Percentiles rank a stretch among this genome's conserved stretches.
Evolutionary conservation across 2,888 invertebrate genomes (phyloP).

Genomic region (Cordilura impudica): DNA sequence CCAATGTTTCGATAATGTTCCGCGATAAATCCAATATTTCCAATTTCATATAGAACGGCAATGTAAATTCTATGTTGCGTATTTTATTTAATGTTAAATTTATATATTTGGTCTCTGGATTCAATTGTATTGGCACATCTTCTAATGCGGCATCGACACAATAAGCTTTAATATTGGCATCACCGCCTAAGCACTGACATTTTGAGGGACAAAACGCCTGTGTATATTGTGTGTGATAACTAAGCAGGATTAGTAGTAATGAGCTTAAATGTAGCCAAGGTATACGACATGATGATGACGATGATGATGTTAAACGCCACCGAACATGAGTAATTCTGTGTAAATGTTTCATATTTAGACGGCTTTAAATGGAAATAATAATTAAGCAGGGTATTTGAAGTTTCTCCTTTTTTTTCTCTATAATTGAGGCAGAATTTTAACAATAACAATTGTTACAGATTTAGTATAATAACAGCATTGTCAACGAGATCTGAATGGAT

Average conservation of each 20-base stretch:
- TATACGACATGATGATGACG: conserved; percentile 30
- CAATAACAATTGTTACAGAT: too few relatives aligned
- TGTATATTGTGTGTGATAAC: conserved; percentile 61
- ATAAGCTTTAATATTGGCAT: conserved; percentile 85
- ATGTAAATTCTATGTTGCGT: conserved; percentile 86
- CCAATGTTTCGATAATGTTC: conserved; percentile 89
- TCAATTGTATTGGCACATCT: conserved; percentile 92
- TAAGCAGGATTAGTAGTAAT: conserved; percentile 71
- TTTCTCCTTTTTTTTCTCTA: not conserved
- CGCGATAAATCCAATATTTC: conserved; percentile 88
- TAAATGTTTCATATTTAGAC: conserved; percentile 54
- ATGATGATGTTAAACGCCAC: conserved; percentile 54
- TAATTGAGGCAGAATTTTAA: not conserved
- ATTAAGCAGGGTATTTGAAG: not conserved
- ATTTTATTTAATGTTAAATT: conserved; percentile 92
- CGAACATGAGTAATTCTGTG: conserved; percentile 57
- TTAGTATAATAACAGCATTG: too few relatives aligned
- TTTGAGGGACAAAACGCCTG: conserved; percentile 85
- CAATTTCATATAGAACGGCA: conserved; percentile 89
- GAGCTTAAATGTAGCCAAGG: conserved; percentile 63
- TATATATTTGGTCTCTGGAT: conserved; percentile 90
- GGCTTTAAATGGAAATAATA: not conserved
- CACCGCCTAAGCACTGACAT: conserved; percentile 85
- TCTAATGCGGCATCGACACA: conserved; percentile 89
- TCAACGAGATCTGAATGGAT: too few relatives aligned